Base-by-base conservation (phyloP, 2,888 invertebrate species). In the Caenorhabditis afra region DNA sequence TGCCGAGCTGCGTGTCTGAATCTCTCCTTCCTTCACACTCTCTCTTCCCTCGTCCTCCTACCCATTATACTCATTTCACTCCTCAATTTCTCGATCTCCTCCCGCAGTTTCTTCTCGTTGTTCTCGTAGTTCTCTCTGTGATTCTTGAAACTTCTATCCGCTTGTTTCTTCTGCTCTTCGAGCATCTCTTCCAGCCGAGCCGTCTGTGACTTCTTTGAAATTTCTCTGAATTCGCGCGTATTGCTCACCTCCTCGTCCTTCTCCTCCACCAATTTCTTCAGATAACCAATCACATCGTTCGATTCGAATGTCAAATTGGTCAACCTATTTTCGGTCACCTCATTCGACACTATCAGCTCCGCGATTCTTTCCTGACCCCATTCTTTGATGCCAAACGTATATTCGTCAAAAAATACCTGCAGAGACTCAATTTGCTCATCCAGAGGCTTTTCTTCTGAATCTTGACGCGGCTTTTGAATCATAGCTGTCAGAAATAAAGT, bases 221-320 rank as follows among this genome's bases (percentile, higher is more conserved):
- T 7, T 53, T 65, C 52, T 37, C n/a, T 47, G 44, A 18, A 45
- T 29, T 29, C 29, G 4, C 29, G 29, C 29, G 4, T 29, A 5
- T 7, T 62, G 29, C 57, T 12, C 11, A 70, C 68, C 77, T 79
- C 79, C 23, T 79, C 79, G 55, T 81, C 76, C 57, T 81, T 81
- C 50, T 73, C 73, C 47, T 81, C 76, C 22, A 81, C 70, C 58
- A 76, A 58, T 14, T 71, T 71, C 64, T 75, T 71, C 57, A 76
- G 45, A 58, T 81, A 82, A 68, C 68, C 50, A 20, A 82, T 82
- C 64, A 82, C 80, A 65, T 82, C 82, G 73, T 82, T 82, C 49
- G 80, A 75, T 47, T 82, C 79, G 70, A 82, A 82, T 57, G 80
- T 79, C 23, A 76, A 59, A 45, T 82, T 76, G 7, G 82, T 78